phyloP scores from a whole-genome alignment of 2,797 vertebrate species.

The Loris lydekkerianus region DNA sequence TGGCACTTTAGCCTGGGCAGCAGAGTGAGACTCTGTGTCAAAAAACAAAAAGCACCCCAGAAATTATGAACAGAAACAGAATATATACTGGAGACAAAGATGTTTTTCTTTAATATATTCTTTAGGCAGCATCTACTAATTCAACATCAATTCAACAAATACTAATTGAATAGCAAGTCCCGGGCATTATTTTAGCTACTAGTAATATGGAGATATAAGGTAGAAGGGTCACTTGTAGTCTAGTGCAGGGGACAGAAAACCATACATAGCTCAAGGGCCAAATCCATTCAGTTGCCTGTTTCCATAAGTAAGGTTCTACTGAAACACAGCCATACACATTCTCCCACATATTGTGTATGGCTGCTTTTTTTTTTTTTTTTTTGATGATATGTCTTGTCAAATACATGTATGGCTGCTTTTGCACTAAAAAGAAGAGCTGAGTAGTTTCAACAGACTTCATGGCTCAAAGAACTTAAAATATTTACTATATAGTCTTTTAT shows the following conservation, averaged over 20 bases:
- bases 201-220: constrained; percentile 17
- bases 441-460: constrained; percentile 24
- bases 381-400: too few species aligned
- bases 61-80: constrained; percentile 60
- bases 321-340: constrained; percentile 35
- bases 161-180: constrained; percentile 32
- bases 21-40: too few species aligned
- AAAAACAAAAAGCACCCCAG: neutral
- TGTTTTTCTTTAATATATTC: constrained; percentile 55
- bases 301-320: constrained; percentile 62
- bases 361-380: constrained; percentile 16
- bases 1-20: too few species aligned
- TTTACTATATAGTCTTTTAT: constrained; percentile 46
- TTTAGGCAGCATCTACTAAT: constrained; percentile 50
- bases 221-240: neutral
- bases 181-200: neutral
- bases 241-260: constrained; percentile 12
- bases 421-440: constrained; percentile 48
- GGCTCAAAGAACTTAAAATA: constrained; percentile 51
- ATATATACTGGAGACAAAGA: constrained; percentile 51
- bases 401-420: constrained; percentile 37
- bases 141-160: constrained; percentile 53
- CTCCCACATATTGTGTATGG: neutral
- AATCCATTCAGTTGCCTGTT: neutral
- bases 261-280: neutral